A percentile compares a stretch with the other conserved stretches of the same genome.
phyloP scores from a whole-genome alignment of 2,888 invertebrate genomes.

The Nephrotoma guestfalica region DNA sequence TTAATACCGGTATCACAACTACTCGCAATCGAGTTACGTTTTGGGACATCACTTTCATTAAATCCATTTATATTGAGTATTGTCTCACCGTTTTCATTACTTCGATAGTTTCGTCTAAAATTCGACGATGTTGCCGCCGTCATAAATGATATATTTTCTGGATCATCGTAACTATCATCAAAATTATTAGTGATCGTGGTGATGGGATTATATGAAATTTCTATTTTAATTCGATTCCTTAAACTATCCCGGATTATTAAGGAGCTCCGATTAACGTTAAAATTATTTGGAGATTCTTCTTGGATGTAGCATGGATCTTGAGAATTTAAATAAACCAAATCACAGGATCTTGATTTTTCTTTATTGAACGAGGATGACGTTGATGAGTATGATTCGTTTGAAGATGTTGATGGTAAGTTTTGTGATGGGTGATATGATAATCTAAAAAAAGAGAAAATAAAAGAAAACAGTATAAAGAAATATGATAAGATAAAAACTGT shows the following conservation, averaged over 20 bases:
- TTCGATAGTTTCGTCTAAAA: neutral
- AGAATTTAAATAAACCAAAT: neutral
- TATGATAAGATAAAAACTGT: too few relatives aligned
- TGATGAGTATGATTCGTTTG: neutral
- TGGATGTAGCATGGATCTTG: neutral
- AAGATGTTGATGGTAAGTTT: neutral
- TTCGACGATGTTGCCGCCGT: neutral
- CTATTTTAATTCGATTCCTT: constrained; percentile 12
- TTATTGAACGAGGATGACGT: neutral
- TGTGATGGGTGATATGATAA: neutral
- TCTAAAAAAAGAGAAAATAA: neutral
- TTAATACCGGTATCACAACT: neutral
- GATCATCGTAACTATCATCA: neutral
- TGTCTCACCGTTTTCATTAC: constrained; percentile 3
- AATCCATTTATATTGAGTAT: neutral
- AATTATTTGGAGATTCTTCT: neutral
- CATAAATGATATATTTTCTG: neutral
- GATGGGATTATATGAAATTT: constrained; percentile 9
- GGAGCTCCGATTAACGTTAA: neutral
- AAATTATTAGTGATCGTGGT: neutral
- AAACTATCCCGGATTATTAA: neutral
- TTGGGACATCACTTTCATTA: neutral
- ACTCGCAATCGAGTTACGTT: neutral
- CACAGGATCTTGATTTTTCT: neutral
- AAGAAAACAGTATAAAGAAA: neutral